A percentile compares a stretch with the other conserved stretches of the same genome.
phyloP scores from a whole-genome alignment of 2,797 vertebrate species.

The Acanthiza pusilla region DNA sequence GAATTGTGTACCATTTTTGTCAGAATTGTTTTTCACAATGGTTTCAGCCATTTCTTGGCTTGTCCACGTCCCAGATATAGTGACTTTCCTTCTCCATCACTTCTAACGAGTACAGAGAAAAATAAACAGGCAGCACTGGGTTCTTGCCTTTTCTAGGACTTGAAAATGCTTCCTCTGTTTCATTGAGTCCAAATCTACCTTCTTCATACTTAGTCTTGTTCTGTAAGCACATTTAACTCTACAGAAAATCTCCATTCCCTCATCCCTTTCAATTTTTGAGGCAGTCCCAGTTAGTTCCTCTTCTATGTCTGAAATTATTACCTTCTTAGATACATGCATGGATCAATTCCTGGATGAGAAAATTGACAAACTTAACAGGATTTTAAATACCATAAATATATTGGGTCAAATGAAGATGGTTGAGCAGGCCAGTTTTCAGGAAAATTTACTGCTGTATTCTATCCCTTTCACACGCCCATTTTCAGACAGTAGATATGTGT shows the following conservation, averaged over 20 bases:
- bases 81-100: background rate
- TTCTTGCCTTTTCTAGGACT: background rate
- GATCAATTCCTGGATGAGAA: background rate
- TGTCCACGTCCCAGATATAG: fast-evolving
- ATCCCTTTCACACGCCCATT: background rate
- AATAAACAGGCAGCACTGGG: background rate
- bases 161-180: background rate
- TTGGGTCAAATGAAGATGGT: background rate
- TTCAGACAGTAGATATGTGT: background rate
- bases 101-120: background rate
- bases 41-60: background rate
- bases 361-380: background rate
- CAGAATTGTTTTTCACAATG: background rate
- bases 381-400: background rate
- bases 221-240: background rate
- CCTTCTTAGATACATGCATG: background rate
- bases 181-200: background rate
- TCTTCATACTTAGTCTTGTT: background rate
- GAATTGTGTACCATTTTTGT: background rate
- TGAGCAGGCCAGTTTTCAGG: background rate
- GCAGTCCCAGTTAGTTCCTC: background rate
- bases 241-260: background rate
- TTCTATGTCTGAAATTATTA: background rate
- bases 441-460: background rate
- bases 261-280: background rate